These are phyloP conservation scores for Paracanthobrama guichenoti DNA, from an alignment of 2,113 vertebrate genomes.

Conservation along the genomic window DNA sequence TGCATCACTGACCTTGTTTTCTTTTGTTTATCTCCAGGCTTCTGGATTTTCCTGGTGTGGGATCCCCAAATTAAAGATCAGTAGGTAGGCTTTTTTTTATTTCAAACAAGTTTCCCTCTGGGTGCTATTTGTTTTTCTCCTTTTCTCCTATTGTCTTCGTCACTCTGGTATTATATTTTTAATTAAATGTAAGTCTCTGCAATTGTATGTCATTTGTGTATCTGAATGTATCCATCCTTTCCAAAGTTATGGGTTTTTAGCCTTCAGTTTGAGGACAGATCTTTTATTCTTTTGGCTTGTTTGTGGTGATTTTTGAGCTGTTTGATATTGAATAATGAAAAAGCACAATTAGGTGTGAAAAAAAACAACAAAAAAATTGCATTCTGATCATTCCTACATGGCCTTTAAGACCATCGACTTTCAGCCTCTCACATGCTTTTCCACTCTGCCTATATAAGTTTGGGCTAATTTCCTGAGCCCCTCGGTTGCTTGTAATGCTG, in stretches of 20 bases:
- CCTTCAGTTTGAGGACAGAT: neutral
- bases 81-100: neutral
- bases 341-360: neutral
- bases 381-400: neutral
- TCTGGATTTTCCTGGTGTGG: neutral
- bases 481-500: slow-evolving; percentile 46
- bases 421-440: neutral
- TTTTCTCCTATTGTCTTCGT: too few species aligned
- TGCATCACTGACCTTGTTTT: slow-evolving; percentile 6
- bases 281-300: neutral
- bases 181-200: neutral
- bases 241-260: neutral
- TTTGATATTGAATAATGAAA: neutral
- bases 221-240: neutral
- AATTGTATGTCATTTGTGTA: neutral
- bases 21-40: neutral
- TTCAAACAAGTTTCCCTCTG: too few species aligned
- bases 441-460: slow-evolving; percentile 15
- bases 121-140: too few species aligned
- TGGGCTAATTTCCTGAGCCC: slow-evolving; percentile 53
- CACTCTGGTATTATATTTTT: neutral
- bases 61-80: neutral
- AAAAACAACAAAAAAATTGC: neutral
- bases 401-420: neutral
- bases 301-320: neutral